Conservation (phyloP, 2,113 vertebrate species). For the Phalacrocorax brasilianus region DNA sequence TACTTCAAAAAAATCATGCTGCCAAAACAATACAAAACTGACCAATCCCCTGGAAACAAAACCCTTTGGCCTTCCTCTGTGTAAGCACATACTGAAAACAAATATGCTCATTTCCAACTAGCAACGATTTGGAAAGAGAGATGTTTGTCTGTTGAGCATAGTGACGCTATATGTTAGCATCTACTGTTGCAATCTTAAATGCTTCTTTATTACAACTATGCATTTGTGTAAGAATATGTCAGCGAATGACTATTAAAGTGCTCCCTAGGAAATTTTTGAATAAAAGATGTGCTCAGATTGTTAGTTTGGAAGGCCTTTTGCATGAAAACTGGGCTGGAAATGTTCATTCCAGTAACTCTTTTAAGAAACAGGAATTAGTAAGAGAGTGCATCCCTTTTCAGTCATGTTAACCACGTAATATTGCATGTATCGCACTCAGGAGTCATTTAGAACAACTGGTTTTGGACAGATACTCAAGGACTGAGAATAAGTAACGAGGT, state of each 20-base stretch:
- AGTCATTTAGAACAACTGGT: not conserved
- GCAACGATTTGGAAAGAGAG: not conserved
- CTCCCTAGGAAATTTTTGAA: not conserved
- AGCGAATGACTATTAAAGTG: not conserved
- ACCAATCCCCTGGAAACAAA: not conserved
- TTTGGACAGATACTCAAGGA: not conserved
- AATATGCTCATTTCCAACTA: not conserved
- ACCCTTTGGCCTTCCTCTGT: not conserved
- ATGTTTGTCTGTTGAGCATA: not conserved
- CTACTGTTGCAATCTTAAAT: not conserved
- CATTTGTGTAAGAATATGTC: not conserved
- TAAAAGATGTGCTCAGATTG: not conserved
- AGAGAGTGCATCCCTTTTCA: not conserved
- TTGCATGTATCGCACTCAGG: not conserved
- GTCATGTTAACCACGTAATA: not conserved
- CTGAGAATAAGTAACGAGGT: not conserved
- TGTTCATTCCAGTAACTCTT: not conserved
- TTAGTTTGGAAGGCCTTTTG: not conserved
- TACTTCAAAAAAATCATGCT: not conserved
- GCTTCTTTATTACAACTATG: not conserved
- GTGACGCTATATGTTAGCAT: not conserved
- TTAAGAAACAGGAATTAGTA: not conserved
- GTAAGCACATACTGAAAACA: not conserved
- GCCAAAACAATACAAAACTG: not conserved
- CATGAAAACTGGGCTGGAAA: not conserved